Percentiles rank a stretch among this genome's conserved stretches.
These are phyloP conservation scores for Laodelphax striatellus DNA, from an alignment of 1,140 invertebrate species.

Conservation along the genomic window DNA sequence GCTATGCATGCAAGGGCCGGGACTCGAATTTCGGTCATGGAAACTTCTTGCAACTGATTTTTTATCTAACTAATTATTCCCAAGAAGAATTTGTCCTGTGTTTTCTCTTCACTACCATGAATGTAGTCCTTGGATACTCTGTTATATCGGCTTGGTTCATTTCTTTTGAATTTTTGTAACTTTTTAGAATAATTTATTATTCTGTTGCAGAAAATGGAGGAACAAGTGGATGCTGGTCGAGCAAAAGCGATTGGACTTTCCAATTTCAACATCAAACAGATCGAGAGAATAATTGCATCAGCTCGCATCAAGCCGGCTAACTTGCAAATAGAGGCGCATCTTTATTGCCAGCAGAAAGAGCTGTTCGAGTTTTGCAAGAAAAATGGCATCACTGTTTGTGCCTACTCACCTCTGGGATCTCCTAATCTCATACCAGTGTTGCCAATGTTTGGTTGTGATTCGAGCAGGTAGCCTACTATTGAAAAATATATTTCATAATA, in stretches of 20 bases:
- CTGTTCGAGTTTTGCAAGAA: slow-evolving; percentile 42
- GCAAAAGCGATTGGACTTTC: slow-evolving; percentile 33
- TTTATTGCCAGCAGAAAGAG: slow-evolving; percentile 47
- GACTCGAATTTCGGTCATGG: no score
- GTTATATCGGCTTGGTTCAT: no score
- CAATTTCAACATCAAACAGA: slow-evolving; percentile 29
- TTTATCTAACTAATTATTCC: no score
- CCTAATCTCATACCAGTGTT: slow-evolving; percentile 6
- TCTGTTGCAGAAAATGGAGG: slow-evolving; percentile 38
- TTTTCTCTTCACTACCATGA: no score
- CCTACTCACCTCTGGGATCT: slow-evolving; percentile 47
- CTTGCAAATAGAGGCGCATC: slow-evolving; percentile 43
- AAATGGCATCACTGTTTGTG: slow-evolving; percentile 41
- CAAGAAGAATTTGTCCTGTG: no score
- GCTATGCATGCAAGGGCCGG: no score
- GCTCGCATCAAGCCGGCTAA: slow-evolving; percentile 19
- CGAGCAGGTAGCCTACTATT: slow-evolving; percentile 7
- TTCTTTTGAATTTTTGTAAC: no score
- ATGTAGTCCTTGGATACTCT: no score
- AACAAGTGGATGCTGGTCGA: slow-evolving; percentile 38
- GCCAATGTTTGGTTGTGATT: slow-evolving; percentile 1
- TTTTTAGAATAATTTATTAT: no score
- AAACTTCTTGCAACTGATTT: no score
- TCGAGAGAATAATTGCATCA: slow-evolving; percentile 22
- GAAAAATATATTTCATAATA: no score